Conservation (phyloP, 2,797 vertebrate species). For the Melanotaenia parkinsoni region DNA sequence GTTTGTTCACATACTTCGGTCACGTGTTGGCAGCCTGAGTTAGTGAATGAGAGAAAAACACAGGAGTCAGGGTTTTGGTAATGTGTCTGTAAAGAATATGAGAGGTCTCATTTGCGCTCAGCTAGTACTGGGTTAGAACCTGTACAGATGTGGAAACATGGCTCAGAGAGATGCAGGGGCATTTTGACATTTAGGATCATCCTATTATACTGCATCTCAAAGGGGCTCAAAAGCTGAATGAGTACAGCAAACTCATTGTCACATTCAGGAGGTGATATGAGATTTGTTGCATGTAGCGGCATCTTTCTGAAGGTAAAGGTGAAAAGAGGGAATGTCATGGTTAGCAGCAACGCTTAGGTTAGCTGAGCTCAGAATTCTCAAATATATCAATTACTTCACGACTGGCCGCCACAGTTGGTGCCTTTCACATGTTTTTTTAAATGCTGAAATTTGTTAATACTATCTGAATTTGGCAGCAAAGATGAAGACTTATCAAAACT, state of each 20-base stretch:
- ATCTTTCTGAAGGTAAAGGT: neutral
- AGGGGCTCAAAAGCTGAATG: neutral
- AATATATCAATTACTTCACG: neutral
- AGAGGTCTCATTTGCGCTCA: neutral
- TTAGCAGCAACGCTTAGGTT: neutral
- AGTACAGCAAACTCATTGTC: neutral
- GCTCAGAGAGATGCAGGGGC: neutral
- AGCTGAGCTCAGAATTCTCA: neutral
- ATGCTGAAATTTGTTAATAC: neutral
- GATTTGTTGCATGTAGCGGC: neutral
- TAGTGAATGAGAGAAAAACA: constrained; percentile 6
- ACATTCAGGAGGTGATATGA: neutral
- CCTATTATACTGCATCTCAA: neutral
- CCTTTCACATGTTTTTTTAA: neutral
- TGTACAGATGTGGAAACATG: neutral
- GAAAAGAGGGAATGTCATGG: neutral
- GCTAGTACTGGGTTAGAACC: neutral
- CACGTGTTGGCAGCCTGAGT: constrained; percentile 14
- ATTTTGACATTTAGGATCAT: neutral
- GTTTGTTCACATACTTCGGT: neutral
- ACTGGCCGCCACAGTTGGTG: neutral
- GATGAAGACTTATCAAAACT: neutral
- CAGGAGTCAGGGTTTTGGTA: neutral
- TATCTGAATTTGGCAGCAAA: neutral
- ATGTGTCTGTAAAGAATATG: neutral